Conservation (phyloP, 2,113 vertebrate species). For the Zapus hudsonius region DNA sequence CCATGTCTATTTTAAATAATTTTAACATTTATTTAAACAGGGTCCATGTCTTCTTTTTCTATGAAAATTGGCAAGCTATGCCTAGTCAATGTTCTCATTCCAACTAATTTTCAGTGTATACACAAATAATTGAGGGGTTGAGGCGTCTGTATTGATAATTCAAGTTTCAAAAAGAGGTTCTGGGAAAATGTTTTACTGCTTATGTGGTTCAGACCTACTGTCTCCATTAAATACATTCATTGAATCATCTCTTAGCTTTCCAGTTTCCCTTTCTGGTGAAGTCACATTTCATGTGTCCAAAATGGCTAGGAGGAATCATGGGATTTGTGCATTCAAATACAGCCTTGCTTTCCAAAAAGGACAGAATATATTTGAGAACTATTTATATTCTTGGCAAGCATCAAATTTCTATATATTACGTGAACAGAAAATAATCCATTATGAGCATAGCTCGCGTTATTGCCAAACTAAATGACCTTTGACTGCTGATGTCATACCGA, state of each 20-base stretch:
- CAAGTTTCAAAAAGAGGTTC: constrained; percentile 55
- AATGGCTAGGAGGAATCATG: constrained; percentile 71
- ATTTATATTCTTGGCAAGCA: constrained; percentile 71
- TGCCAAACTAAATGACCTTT: constrained; percentile 57
- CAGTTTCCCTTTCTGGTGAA: constrained; percentile 68
- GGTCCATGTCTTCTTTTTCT: constrained; percentile 43
- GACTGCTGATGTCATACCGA: constrained; percentile 58
- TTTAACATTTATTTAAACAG: constrained; percentile 55
- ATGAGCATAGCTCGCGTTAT: constrained; percentile 38
- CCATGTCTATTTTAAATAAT: background rate
- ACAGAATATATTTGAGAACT: constrained; percentile 72
- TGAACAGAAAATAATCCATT: constrained; percentile 70
- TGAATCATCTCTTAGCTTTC: constrained; percentile 72
- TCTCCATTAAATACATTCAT: constrained; percentile 71
- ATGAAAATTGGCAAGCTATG: constrained; percentile 44
- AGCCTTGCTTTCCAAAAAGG: constrained; percentile 68
- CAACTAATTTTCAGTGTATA: background rate
- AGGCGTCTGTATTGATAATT: constrained; percentile 53
- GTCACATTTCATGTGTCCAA: constrained; percentile 72
- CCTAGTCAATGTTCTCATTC: constrained; percentile 10
- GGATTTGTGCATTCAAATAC: constrained; percentile 68
- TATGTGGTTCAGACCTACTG: constrained; percentile 71
- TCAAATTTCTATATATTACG: constrained; percentile 68
- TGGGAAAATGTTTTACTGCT: constrained; percentile 65
- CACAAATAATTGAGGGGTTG: constrained; percentile 2